phyloP scores from a whole-genome alignment of 2,797 vertebrate genomes.

The Silurus lanzhouensis region DNA sequence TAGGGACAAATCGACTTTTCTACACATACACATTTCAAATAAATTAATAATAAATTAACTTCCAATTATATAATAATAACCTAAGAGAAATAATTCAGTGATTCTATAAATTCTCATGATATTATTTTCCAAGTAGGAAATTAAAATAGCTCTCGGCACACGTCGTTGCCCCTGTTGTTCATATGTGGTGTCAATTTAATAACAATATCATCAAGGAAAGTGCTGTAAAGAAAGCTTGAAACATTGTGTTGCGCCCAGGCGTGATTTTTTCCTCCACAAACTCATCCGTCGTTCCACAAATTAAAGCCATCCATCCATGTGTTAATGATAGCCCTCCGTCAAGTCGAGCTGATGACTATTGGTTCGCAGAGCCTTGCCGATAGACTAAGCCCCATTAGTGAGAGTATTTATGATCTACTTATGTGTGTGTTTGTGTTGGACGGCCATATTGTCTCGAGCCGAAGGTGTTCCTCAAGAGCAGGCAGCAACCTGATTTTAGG shows the following conservation, averaged over 20 bases:
- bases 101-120: background rate
- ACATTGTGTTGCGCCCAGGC: constrained; percentile 31
- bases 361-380: constrained; percentile 48
- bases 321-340: constrained; percentile 59
- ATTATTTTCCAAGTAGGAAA: constrained; percentile 16
- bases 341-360: constrained; percentile 54
- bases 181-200: constrained; percentile 25
- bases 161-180: constrained; percentile 8
- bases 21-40: background rate
- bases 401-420: constrained; percentile 56
- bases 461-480: constrained; percentile 50
- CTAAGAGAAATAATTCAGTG: background rate
- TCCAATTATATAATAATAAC: background rate
- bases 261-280: constrained; percentile 50
- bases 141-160: constrained; percentile 12
- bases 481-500: constrained; percentile 44
- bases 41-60: background rate
- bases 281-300: constrained; percentile 55
- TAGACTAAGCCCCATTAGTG: constrained; percentile 48
- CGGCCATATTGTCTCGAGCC: constrained; percentile 44
- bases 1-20: background rate
- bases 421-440: constrained; percentile 48
- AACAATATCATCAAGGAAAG: constrained; percentile 34
- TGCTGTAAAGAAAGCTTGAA: constrained; percentile 40
- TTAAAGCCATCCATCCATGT: constrained; percentile 59